Conservation (phyloP, 2,797 vertebrate species). For the Hippoglossus hippoglossus region DNA sequence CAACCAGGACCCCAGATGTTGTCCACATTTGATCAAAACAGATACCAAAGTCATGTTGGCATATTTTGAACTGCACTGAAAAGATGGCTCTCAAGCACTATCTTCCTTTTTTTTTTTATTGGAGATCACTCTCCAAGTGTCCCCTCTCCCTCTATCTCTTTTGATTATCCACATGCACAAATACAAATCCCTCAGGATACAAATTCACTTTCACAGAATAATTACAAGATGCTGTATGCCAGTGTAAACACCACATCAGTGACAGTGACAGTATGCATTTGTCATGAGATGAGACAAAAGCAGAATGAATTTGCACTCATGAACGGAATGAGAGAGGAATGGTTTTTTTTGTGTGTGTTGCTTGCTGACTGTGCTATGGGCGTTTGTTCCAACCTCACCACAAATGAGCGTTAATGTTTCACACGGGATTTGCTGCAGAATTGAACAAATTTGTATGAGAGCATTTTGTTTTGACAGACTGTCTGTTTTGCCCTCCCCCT, state of each 20-base stretch:
- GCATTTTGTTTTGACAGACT: conserved; percentile 73
- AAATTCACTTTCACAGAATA: conserved; percentile 81
- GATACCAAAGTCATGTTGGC: conserved; percentile 41
- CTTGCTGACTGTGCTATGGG: conserved; percentile 73
- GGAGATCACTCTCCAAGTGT: conserved; percentile 64
- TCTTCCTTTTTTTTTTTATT: conserved; percentile 37
- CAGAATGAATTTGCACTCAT: conserved; percentile 73
- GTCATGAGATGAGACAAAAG: conserved; percentile 80
- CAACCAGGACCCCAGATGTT: not conserved
- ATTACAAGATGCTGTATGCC: conserved; percentile 82
- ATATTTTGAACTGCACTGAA: conserved; percentile 62
- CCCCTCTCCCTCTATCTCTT: conserved; percentile 69
- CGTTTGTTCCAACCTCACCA: conserved; percentile 75
- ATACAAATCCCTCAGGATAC: conserved; percentile 77
- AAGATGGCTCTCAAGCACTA: conserved; percentile 47
- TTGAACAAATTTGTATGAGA: conserved; percentile 65
- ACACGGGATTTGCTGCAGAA: conserved; percentile 70
- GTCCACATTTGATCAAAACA: not conserved
- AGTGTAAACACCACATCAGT: conserved; percentile 81
- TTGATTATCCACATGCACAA: conserved; percentile 75
- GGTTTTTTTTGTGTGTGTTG: conserved; percentile 35
- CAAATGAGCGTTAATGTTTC: conserved; percentile 81
- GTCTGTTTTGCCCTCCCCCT: conserved; percentile 55
- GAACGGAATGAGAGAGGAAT: conserved; percentile 55
- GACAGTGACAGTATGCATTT: conserved; percentile 79